phyloP scores from a whole-genome alignment of 2,797 vertebrate species.

The Nannoperca australis region DNA sequence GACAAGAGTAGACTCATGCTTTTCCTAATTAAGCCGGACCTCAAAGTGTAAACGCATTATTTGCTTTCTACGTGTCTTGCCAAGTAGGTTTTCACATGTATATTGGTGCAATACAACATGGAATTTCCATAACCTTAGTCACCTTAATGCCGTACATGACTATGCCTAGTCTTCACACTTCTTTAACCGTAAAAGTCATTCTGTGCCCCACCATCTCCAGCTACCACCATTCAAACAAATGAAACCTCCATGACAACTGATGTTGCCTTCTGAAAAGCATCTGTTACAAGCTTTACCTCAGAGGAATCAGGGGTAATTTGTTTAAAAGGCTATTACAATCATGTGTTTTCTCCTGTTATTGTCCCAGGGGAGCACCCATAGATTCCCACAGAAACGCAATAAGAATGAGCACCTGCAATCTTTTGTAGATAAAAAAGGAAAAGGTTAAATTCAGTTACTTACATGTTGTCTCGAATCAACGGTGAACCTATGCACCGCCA shows the following conservation, averaged over 20 bases:
- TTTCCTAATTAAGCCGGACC: background rate
- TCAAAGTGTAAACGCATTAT: conserved; percentile 18
- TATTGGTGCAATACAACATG: too few species aligned
- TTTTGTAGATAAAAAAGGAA: conserved; percentile 7
- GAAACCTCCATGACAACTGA: conserved; percentile 25
- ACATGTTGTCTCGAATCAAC: conserved; percentile 37
- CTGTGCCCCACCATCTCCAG: background rate
- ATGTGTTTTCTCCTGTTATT: conserved; percentile 67
- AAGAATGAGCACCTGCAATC: conserved; percentile 1
- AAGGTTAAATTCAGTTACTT: conserved; percentile 14
- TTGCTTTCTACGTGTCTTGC: too few species aligned
- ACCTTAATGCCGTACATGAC: background rate
- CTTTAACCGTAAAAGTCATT: background rate
- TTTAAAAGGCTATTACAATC: conserved; percentile 74
- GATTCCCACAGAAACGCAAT: background rate
- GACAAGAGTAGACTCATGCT: conserved; percentile 34
- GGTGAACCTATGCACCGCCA: conserved; percentile 27
- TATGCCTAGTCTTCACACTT: background rate
- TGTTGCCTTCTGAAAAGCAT: conserved; percentile 56
- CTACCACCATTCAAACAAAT: conserved; percentile 19
- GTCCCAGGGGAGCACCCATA: conserved; percentile 41
- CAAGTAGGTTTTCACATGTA: too few species aligned
- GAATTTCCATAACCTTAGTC: background rate
- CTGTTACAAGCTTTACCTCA: conserved; percentile 50
- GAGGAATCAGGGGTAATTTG: conserved; percentile 65